phyloP scores from a whole-genome alignment of 2,797 vertebrate genomes.

The Orestias chungarensis region DNA sequence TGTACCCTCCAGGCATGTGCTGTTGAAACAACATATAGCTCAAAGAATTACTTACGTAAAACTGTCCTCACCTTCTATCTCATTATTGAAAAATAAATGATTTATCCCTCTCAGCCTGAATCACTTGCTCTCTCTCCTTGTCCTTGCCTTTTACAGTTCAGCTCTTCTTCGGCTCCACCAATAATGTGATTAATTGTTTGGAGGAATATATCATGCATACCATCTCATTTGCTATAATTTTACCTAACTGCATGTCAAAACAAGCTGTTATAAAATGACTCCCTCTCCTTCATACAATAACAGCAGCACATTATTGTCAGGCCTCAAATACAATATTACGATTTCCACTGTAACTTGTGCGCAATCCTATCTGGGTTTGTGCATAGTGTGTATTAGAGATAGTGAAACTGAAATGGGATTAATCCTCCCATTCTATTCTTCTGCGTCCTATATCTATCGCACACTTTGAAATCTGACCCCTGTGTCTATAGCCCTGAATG shows the following conservation, averaged over 20 bases:
- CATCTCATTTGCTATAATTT: conserved; percentile 59
- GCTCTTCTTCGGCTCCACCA: conserved; percentile 66
- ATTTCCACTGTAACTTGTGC: conserved; percentile 43
- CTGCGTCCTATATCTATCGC: conserved; percentile 54
- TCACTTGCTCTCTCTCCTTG: conserved; percentile 43
- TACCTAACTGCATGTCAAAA: conserved; percentile 59
- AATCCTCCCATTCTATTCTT: conserved; percentile 44
- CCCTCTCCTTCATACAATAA: conserved; percentile 7
- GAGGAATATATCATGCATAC: conserved; percentile 55
- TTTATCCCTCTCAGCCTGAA: conserved; percentile 47
- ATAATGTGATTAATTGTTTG: conserved; percentile 73
- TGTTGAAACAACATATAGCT: conserved; percentile 63
- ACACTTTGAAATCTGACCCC: conserved; percentile 75
- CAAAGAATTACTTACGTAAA: conserved; percentile 74
- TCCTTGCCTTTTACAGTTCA: conserved; percentile 71
- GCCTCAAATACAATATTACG: conserved; percentile 14
- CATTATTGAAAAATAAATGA: conserved; percentile 75
- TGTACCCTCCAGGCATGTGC: conserved; percentile 71
- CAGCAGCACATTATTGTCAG: conserved; percentile 19
- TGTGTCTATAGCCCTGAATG: conserved; percentile 51
- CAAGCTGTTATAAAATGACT: conserved; percentile 27
- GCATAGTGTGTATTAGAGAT: conserved; percentile 23
- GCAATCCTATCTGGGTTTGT: conserved; percentile 36
- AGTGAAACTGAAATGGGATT: conserved; percentile 41
- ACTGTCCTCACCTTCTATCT: conserved; percentile 74